Evolutionary conservation across 2,113 vertebrate species (phyloP).

Genomic region (Taxidea taxus): DNA sequence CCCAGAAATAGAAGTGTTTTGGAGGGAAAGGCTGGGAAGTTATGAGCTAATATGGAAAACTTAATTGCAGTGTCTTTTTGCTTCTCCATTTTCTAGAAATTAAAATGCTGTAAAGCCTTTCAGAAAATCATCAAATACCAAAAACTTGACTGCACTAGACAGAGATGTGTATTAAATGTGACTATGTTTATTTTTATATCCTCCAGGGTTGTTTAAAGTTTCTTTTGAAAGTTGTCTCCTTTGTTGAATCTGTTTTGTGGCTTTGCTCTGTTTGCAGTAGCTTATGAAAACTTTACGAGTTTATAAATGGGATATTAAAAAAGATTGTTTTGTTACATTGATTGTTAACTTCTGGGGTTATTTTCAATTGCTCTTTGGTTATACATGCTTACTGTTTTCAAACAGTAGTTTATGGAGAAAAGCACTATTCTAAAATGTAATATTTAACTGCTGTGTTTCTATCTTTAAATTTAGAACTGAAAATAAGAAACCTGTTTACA

Average conservation of each 20-base stretch:
- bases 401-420: constrained; percentile 7
- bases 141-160: background rate
- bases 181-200: background rate
- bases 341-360: background rate
- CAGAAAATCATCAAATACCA: background rate
- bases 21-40: background rate
- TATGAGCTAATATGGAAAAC: background rate
- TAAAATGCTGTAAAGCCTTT: background rate
- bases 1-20: background rate
- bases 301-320: background rate
- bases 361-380: background rate
- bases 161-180: background rate
- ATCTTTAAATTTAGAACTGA: constrained; percentile 35
- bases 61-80: background rate
- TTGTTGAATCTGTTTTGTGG: background rate
- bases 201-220: background rate
- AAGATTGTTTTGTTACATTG: background rate
- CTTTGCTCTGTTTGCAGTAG: background rate
- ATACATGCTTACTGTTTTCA: background rate
- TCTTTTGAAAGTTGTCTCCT: background rate
- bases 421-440: background rate
- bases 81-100: background rate
- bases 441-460: background rate
- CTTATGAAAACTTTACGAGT: background rate
- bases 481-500: constrained; percentile 24